These are phyloP conservation scores for Eulemur albifrons DNA, from an alignment of 2,797 vertebrate genomes.

Conservation along the genomic window DNA sequence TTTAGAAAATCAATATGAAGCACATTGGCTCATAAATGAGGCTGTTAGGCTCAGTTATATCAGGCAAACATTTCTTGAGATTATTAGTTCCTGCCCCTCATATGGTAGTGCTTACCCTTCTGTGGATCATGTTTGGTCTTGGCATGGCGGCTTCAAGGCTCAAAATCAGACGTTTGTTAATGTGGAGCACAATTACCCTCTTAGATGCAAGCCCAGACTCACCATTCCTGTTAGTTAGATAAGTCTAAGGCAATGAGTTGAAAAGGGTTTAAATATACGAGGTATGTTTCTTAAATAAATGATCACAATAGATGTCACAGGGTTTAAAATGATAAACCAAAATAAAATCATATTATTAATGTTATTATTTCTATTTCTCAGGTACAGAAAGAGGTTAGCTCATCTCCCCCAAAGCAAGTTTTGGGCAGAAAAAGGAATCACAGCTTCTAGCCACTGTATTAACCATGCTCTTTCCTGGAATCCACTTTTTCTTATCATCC, in stretches of 20 bases:
- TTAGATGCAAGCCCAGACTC: background rate
- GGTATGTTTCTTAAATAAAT: background rate
- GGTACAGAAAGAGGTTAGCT: background rate
- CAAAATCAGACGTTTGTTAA: background rate
- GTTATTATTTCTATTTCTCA: background rate
- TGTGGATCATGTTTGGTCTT: background rate
- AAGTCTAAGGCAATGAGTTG: background rate
- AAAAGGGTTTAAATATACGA: background rate
- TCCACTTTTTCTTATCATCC: background rate
- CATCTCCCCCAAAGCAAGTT: background rate
- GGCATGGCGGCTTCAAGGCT: background rate
- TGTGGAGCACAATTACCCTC: background rate
- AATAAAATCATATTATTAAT: background rate
- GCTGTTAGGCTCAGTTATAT: background rate
- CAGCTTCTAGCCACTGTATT: background rate
- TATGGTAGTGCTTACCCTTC: background rate
- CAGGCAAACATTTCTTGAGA: conserved; percentile 4
- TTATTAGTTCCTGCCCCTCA: background rate
- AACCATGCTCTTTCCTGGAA: background rate
- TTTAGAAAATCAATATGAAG: conserved; percentile 30
- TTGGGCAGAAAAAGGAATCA: background rate
- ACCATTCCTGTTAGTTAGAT: background rate
- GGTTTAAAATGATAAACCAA: background rate
- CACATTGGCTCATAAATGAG: background rate
- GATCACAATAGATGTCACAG: background rate